Evolutionary conservation across 1,140 invertebrate species (phyloP), one percentile per base, ranked within the genome.

Genomic region (Adelges cooleyi): DNA sequence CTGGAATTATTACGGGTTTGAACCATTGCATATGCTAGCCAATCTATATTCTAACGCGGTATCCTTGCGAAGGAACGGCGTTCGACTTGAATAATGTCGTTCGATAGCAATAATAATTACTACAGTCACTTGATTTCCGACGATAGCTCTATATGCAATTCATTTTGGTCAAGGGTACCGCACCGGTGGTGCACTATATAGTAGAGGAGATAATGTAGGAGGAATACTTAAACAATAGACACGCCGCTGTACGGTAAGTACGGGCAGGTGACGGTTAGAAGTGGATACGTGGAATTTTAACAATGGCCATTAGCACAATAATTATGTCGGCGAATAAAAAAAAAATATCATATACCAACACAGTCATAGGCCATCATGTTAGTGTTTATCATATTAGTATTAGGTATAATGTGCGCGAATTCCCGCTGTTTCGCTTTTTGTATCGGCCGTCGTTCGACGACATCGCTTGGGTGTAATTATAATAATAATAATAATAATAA

Each of bases 131-230:
- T 56, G 20, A 42, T 59, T 59, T 59, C 20, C 11, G 29, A 59
- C n/a, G 33, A 59, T 46, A 46, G 36, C 23, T 20, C 17, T 15
- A 59, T 17, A 44, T 46, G 27, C 13, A 48, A 62, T 48, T 33
- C 22, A 48, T 33, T 11, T 48, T 62, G 42, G 56, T 62, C 56
- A 62, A 62, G 42, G 56, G 40, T 62, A 17, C 13, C 18, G n/a
- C 18, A 11, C n/a, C 4, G n/a, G n/a, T n/a, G n/a, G n/a, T 44
- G 15, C 3, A 44, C n/a, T 33, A 33, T 11, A 44, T 44, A 44
- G 8, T 44, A 33, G 10, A 5, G n/a, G 11, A 18, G 29, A 62
- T 33, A 6, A 29, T 62, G 56, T 48, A 25, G 56, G 56, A 46
- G 42, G 40, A 46, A 62, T 62, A 33, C 23, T 62, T 62, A 18